Conservation (phyloP, 2,888 invertebrate species). For the Camptogramma bilineatum region DNA sequence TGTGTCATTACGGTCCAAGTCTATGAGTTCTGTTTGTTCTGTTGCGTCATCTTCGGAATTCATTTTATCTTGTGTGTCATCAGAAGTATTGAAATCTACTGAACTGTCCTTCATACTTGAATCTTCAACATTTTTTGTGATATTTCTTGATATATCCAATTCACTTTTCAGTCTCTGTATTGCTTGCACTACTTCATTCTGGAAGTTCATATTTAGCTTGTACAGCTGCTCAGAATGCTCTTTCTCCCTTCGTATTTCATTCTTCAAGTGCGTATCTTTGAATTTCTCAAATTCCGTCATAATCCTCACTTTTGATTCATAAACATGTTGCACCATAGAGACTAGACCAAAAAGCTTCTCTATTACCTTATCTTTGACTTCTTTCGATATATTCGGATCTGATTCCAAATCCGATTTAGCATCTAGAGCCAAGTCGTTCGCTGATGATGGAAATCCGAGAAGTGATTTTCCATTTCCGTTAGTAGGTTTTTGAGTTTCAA, state of each 20-base stretch:
- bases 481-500: slow-evolving; percentile 52
- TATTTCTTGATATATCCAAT: slow-evolving; percentile 70
- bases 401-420: slow-evolving; percentile 81
- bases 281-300: slow-evolving; percentile 78
- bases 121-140: slow-evolving; percentile 58
- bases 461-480: slow-evolving; percentile 66
- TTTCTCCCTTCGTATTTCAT: slow-evolving; percentile 73
- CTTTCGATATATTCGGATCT: slow-evolving; percentile 72
- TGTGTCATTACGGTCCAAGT: slow-evolving; percentile 27
- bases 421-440: slow-evolving; percentile 77
- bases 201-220: slow-evolving; percentile 79
- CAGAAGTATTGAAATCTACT: slow-evolving; percentile 63
- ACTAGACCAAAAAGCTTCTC: slow-evolving; percentile 74
- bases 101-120: slow-evolving; percentile 56
- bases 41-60: slow-evolving; percentile 44
- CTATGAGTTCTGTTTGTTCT: slow-evolving; percentile 27
- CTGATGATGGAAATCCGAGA: slow-evolving; percentile 78
- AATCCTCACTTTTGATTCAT: slow-evolving; percentile 78
- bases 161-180: slow-evolving; percentile 77
- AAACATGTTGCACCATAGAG: slow-evolving; percentile 79
- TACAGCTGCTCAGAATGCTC: slow-evolving; percentile 80
- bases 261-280: slow-evolving; percentile 75
- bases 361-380: slow-evolving; percentile 78
- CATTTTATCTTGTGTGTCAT: slow-evolving; percentile 47
- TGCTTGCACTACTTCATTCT: slow-evolving; percentile 77